Percentiles rank a stretch among this genome's conserved stretches.
Conservation (phyloP, 1,140 invertebrate species). For the Drosophila simulans region DNA sequence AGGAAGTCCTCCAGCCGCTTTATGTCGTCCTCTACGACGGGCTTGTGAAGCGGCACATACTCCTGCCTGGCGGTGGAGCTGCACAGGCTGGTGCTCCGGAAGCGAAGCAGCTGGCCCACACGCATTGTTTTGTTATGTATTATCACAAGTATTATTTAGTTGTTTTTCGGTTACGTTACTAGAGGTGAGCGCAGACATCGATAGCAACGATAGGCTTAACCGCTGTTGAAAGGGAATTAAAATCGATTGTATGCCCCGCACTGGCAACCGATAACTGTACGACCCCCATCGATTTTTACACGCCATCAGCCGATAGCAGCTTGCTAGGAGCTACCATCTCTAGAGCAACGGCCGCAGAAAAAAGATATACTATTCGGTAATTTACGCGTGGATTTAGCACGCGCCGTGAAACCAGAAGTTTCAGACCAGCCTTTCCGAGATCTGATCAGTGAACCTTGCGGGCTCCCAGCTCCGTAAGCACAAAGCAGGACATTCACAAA, state of each 20-base stretch:
- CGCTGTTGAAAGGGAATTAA: neutral
- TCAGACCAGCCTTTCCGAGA: neutral
- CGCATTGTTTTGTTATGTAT: slow-evolving; percentile 47
- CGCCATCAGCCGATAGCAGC: slow-evolving; percentile 35
- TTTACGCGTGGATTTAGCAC: slow-evolving; percentile 19
- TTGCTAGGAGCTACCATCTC: slow-evolving; percentile 17
- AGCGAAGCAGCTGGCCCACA: slow-evolving; percentile 41
- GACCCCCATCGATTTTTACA: neutral
- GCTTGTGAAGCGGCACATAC: slow-evolving; percentile 90
- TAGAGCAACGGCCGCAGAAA: slow-evolving; percentile 46
- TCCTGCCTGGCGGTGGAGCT: slow-evolving; percentile 51
- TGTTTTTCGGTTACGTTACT: slow-evolving; percentile 18
- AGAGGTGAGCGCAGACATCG: neutral
- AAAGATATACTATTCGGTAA: slow-evolving; percentile 25
- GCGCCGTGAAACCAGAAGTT: slow-evolving; percentile 4
- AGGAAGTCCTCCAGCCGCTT: slow-evolving; percentile 89
- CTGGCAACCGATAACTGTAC: neutral
- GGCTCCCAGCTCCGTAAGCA: neutral
- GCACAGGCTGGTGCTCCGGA: slow-evolving; percentile 29
- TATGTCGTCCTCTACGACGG: slow-evolving; percentile 87
- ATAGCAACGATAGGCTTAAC: neutral
- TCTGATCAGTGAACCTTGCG: slow-evolving; percentile 8
- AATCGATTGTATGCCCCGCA: too few species aligned
- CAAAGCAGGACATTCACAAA: slow-evolving; percentile 9
- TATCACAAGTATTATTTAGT: slow-evolving; percentile 8